Evolutionary conservation across 2,797 vertebrate species (phyloP).

Genomic region (Rallus crepitans): DNA sequence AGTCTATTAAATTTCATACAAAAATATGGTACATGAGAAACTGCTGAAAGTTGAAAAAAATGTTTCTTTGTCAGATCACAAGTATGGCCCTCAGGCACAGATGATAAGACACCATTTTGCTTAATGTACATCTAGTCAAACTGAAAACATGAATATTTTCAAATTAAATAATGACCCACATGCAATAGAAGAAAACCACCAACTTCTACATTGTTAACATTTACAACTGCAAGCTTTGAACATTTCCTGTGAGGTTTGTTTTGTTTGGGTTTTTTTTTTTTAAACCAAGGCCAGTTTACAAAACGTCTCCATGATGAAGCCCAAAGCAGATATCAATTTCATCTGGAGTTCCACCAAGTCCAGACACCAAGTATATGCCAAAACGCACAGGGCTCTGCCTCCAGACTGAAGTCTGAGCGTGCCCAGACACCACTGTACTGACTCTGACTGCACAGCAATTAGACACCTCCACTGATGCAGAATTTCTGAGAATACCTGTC

Average conservation of each 20-base stretch:
- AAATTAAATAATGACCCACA: not conserved
- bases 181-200: not conserved
- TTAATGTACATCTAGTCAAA: not conserved
- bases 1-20: not conserved
- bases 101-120: not conserved
- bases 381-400: not conserved
- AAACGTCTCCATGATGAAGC: not conserved
- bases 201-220: not conserved
- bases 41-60: not conserved
- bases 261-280: not conserved
- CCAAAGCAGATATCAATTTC: not conserved
- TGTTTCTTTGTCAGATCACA: not conserved
- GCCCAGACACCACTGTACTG: not conserved
- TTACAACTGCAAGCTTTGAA: not conserved
- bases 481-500: not conserved
- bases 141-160: not conserved
- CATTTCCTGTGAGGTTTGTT: not conserved
- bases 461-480: not conserved
- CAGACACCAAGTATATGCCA: not conserved
- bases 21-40: not conserved
- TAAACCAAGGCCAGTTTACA: not conserved
- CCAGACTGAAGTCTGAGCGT: accelerated
- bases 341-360: not conserved
- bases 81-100: not conserved
- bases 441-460: not conserved